These are phyloP conservation scores for Oscheius sp. DNA, from an alignment of 2,888 invertebrate genomes.

Conservation along the genomic window DNA sequence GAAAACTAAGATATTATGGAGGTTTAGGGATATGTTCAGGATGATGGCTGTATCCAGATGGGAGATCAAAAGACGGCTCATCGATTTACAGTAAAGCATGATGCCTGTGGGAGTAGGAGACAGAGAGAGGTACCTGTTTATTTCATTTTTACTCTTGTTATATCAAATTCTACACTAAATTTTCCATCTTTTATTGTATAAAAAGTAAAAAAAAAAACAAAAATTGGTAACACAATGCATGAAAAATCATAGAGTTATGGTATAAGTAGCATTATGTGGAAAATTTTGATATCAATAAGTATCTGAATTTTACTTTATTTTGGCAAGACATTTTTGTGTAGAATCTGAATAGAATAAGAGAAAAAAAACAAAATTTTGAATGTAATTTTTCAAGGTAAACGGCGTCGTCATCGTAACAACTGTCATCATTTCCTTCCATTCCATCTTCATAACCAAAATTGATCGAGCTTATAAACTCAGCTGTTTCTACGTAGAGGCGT, in stretches of 20 bases:
- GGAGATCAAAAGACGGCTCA: constrained; percentile 48
- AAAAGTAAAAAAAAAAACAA: too few species aligned
- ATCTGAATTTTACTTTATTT: too few species aligned
- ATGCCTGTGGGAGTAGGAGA: constrained; percentile 65
- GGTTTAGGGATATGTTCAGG: constrained; percentile 47
- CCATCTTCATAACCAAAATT: constrained; percentile 69
- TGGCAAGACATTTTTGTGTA: too few species aligned
- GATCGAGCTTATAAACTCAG: constrained; percentile 67
- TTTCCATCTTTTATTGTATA: too few species aligned
- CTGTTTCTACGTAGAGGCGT: constrained; percentile 68
- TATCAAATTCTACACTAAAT: too few species aligned
- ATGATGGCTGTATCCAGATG: constrained; percentile 43
- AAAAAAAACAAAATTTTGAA: too few species aligned
- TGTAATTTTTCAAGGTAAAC: constrained; percentile 46
- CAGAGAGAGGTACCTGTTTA: constrained; percentile 64
- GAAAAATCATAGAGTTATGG: too few species aligned
- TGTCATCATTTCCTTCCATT: constrained; percentile 67
- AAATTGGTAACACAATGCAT: too few species aligned
- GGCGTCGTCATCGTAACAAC: constrained; percentile 65
- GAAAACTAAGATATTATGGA: not conserved
- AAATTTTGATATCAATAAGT: too few species aligned
- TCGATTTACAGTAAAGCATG: constrained; percentile 62
- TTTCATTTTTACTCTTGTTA: too few species aligned
- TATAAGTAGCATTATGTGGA: too few species aligned
- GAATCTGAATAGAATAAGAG: too few species aligned